Percentiles rank a stretch among this genome's conserved stretches.
Evolutionary conservation across 2,113 vertebrate species (phyloP).

Genomic region (Junco hyemalis): DNA sequence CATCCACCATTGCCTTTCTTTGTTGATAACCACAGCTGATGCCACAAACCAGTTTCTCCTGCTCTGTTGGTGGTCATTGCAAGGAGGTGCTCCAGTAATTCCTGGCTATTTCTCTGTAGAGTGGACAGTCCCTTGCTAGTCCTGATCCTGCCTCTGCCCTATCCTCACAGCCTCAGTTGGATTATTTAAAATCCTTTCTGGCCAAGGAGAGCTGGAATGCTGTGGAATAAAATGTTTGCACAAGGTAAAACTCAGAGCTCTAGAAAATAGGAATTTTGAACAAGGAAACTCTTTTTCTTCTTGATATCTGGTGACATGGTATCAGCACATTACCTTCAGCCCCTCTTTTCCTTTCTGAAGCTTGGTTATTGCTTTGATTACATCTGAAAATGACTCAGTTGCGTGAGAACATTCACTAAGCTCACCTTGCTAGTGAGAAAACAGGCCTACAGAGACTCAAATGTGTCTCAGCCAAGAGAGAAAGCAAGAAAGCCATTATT

Average conservation of each 20-base stretch:
- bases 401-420: not conserved
- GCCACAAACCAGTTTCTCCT: not conserved
- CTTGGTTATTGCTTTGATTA: not conserved
- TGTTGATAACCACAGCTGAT: not conserved
- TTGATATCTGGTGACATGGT: not conserved
- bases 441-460: not conserved
- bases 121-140: not conserved
- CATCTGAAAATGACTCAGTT: not conserved
- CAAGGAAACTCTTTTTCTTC: not conserved
- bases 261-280: not conserved
- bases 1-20: not conserved
- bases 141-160: not conserved
- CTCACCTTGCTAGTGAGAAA: not conserved
- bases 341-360: not conserved
- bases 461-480: not conserved
- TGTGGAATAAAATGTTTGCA: not conserved
- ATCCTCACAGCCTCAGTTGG: rapidly evolving
- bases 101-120: not conserved
- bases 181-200: not conserved
- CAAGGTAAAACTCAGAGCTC: not conserved
- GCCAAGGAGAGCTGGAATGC: not conserved
- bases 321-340: not conserved
- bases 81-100: not conserved
- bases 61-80: not conserved
- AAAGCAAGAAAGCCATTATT: not conserved